Conservation (phyloP, 2,797 vertebrate species). For the Halcyon chelicuti region DNA sequence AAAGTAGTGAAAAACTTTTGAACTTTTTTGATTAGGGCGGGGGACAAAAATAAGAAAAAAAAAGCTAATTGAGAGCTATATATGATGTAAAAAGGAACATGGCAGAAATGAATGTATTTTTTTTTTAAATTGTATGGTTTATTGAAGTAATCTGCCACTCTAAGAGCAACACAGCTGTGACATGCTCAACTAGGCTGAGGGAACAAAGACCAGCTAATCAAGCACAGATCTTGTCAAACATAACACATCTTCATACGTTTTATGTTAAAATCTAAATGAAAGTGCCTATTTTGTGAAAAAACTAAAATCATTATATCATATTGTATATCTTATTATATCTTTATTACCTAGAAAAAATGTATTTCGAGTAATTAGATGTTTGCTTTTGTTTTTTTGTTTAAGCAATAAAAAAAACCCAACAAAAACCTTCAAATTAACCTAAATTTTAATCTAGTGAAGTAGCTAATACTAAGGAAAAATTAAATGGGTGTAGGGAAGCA, state of each 20-base stretch:
- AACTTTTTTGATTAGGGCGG: no score
- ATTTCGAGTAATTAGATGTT: not conserved
- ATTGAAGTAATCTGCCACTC: constrained; percentile 57
- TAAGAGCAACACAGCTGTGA: constrained; percentile 50
- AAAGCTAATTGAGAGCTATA: constrained; percentile 83
- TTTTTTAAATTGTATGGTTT: constrained; percentile 43
- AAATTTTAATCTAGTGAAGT: not conserved
- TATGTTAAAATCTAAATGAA: not conserved
- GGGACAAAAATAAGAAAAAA: not conserved
- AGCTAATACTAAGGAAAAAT: not conserved
- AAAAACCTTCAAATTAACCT: not conserved
- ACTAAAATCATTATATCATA: not conserved
- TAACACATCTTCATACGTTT: constrained; percentile 55
- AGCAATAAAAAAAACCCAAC: not conserved
- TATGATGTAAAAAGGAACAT: constrained; percentile 78
- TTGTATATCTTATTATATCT: no score
- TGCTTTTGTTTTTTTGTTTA: not conserved
- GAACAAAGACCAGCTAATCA: constrained; percentile 64
- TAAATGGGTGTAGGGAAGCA: not conserved
- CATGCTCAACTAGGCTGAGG: not conserved
- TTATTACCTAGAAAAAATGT: not conserved
- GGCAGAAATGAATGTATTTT: constrained; percentile 59
- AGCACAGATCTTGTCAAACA: constrained; percentile 59
- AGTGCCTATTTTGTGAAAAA: not conserved
- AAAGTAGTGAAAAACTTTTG: no score